A percentile compares a stretch with the other conserved stretches of the same genome.
Conservation (phyloP, 2,888 invertebrate genomes). For the Cephalotes varians region DNA sequence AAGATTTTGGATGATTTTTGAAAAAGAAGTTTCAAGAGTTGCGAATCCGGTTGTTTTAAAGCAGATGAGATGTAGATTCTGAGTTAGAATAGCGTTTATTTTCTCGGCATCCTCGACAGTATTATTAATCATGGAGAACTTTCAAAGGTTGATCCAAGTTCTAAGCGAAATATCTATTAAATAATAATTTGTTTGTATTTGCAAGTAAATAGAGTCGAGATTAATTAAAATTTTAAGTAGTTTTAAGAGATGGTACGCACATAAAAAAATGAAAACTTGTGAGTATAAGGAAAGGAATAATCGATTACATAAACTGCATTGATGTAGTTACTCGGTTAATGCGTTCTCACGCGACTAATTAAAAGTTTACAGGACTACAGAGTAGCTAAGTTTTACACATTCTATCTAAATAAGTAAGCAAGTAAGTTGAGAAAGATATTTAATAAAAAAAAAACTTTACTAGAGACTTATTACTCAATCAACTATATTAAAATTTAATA, state of each 20-base stretch:
- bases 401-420: conserved; percentile 24
- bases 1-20: background rate
- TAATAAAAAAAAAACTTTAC: background rate
- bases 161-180: background rate
- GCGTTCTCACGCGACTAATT: conserved; percentile 37
- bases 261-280: background rate
- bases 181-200: background rate
- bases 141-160: background rate
- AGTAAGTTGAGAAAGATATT: background rate
- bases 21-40: background rate
- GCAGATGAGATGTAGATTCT: background rate
- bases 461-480: conserved; percentile 9
- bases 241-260: background rate
- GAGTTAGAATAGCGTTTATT: background rate
- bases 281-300: background rate
- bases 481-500: conserved; percentile 20
- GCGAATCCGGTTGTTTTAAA: background rate
- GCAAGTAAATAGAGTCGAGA: background rate
- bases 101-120: background rate
- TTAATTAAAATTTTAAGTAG: conserved; percentile 32
- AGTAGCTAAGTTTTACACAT: background rate
- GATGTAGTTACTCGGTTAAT: conserved; percentile 26
- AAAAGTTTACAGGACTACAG: conserved; percentile 22
- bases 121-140: background rate
- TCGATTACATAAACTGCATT: conserved; percentile 27